These are phyloP conservation scores for Heterodera filipjevi DNA, from an alignment of 2,888 invertebrate species.

Conservation along the genomic window DNA sequence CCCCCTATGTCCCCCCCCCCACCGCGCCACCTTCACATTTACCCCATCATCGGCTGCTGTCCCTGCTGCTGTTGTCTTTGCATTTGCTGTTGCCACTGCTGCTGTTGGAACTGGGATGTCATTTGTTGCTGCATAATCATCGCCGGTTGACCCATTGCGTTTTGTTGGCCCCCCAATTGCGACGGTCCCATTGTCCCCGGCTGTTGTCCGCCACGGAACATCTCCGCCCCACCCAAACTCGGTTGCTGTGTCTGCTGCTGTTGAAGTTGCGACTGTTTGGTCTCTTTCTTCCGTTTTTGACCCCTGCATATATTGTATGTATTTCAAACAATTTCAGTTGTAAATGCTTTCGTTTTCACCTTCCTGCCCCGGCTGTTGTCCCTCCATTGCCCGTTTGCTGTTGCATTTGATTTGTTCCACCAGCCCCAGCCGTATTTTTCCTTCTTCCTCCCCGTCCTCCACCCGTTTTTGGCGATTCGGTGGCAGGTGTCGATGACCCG, in stretches of 20 bases:
- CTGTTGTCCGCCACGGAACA: background rate
- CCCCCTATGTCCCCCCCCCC: background rate
- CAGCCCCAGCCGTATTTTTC: constrained; percentile 19
- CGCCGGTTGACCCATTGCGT: background rate
- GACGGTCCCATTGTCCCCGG: background rate
- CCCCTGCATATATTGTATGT: constrained; percentile 1
- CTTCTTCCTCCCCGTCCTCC: constrained; percentile 32
- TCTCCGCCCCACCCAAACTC: constrained; percentile 21
- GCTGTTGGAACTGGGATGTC: constrained; percentile 10
- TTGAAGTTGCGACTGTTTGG: constrained; percentile 15
- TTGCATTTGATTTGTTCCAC: constrained; percentile 19
- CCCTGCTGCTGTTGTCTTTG: constrained; percentile 23
- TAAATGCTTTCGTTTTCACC: background rate
- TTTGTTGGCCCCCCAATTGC: constrained; percentile 1
- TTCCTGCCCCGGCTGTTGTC: constrained; percentile 17
- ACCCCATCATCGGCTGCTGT: constrained; percentile 7
- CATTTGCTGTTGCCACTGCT: constrained; percentile 26
- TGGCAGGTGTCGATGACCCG: constrained; percentile 27
- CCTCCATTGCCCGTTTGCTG: background rate
- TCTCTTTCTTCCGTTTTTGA: constrained; percentile 34
- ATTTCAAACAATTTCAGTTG: background rate
- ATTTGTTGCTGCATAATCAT: constrained; percentile 32
- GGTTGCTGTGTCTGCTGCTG: constrained; percentile 8
- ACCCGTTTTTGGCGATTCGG: constrained; percentile 24
- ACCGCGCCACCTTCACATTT: too few relatives aligned